phyloP scores from a whole-genome alignment of 2,113 vertebrate genomes.

The Gymnocephalus cernua region DNA sequence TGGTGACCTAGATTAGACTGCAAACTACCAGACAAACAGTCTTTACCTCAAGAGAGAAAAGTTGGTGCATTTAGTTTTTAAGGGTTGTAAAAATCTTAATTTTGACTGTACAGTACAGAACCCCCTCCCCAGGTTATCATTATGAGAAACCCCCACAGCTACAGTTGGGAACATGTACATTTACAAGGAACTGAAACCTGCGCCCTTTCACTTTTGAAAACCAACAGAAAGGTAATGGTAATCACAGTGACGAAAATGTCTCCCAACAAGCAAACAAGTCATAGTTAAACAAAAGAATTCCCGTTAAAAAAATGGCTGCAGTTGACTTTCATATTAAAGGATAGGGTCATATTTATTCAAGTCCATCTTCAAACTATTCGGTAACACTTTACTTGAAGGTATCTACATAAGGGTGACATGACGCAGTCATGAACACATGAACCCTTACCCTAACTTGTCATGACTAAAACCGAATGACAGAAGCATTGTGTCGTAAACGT shows the following conservation, averaged over 20 bases:
- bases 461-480: too few species aligned
- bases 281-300: neutral
- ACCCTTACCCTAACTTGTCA: too few species aligned
- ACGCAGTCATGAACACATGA: too few species aligned
- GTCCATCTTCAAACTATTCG: neutral
- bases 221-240: neutral
- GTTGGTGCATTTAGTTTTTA: neutral
- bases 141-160: constrained; percentile 39
- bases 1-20: constrained; percentile 4
- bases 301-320: neutral
- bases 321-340: neutral
- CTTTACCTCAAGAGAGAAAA: neutral
- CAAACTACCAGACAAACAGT: neutral
- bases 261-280: neutral
- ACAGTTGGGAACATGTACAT: constrained; percentile 60
- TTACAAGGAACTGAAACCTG: constrained; percentile 76
- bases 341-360: neutral
- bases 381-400: too few species aligned
- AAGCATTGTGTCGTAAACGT: too few species aligned
- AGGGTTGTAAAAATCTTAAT: neutral
- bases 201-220: constrained; percentile 64
- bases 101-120: neutral
- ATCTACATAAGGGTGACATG: too few species aligned
- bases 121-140: neutral
- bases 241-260: neutral